Percentiles rank a stretch among this genome's conserved stretches.
phyloP scores from a whole-genome alignment of 2,113 vertebrate species.

The Daboia siamensis region DNA sequence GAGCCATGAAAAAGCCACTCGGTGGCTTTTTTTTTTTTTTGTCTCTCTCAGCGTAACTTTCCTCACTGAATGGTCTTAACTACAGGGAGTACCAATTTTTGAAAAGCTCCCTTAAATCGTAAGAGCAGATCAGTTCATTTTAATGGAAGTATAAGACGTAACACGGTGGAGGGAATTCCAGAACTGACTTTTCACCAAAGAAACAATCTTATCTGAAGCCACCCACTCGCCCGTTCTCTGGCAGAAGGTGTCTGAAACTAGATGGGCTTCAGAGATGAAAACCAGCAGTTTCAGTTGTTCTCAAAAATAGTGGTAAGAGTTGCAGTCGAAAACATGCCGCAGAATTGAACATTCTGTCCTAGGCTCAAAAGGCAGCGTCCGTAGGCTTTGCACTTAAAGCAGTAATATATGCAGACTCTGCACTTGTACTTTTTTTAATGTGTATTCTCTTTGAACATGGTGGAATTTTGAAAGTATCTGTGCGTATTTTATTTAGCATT shows the following conservation, averaged over 20 bases:
- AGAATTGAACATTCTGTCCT: no score
- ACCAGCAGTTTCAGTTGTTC: not conserved
- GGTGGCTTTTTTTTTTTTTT: not conserved
- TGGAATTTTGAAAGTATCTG: not conserved
- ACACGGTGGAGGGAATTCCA: not conserved
- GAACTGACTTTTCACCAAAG: not conserved
- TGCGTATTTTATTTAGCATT: not conserved
- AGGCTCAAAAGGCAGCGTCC: not conserved
- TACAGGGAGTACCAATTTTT: not conserved
- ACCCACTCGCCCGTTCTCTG: not conserved
- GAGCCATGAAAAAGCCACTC: not conserved
- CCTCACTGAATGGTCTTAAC: not conserved
- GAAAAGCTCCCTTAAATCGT: not conserved
- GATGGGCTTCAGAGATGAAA: not conserved
- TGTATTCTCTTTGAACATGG: not conserved
- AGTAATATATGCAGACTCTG: not conserved
- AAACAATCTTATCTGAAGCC: not conserved
- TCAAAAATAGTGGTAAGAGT: not conserved
- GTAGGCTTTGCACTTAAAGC: not conserved
- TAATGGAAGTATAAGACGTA: not conserved
- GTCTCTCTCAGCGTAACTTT: not conserved
- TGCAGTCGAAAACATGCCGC: not conserved
- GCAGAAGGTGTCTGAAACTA: not conserved
- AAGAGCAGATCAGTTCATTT: not conserved
- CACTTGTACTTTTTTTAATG: not conserved